Evolutionary conservation across 2,797 vertebrate genomes (phyloP).

Genomic region (Bradypus variegatus): DNA sequence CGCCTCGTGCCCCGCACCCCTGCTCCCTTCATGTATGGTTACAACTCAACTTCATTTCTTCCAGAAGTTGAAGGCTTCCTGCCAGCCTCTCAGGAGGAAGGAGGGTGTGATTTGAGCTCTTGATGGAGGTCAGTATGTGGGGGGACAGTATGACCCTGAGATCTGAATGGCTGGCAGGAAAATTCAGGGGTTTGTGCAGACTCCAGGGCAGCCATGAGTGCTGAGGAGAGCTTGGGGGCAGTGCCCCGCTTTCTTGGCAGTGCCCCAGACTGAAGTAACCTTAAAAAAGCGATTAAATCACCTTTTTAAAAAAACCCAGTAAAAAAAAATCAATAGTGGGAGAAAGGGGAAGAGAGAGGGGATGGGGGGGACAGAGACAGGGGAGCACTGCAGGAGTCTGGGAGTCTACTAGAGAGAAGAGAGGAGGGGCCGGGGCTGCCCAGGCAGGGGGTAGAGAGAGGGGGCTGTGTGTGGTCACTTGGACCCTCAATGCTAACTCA

Average conservation of each 20-base stretch:
- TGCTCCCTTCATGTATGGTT: background rate
- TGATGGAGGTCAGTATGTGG: background rate
- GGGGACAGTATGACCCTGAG: background rate
- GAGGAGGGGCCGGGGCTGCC: background rate
- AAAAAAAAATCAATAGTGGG: constrained; percentile 66
- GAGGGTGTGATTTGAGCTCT: background rate
- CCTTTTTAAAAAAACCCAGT: constrained; percentile 49
- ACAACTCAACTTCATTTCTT: background rate
- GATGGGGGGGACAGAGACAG: background rate
- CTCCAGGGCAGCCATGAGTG: background rate
- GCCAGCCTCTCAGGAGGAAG: background rate
- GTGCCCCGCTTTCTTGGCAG: constrained; percentile 56
- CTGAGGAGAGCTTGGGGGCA: constrained; percentile 36
- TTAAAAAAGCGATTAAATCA: constrained; percentile 71
- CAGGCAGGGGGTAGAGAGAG: background rate
- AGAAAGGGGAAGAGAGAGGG: constrained; percentile 56
- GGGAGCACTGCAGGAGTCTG: background rate
- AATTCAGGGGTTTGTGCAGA: background rate
- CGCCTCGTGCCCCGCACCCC: background rate
- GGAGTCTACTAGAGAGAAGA: background rate
- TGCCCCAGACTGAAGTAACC: constrained; percentile 67
- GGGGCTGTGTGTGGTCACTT: background rate
- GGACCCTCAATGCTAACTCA: background rate
- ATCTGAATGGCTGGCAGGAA: background rate
- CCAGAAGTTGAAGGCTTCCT: background rate